Base-by-base conservation (phyloP, 2,113 vertebrate genomes). In the Siphamia tubifer region DNA sequence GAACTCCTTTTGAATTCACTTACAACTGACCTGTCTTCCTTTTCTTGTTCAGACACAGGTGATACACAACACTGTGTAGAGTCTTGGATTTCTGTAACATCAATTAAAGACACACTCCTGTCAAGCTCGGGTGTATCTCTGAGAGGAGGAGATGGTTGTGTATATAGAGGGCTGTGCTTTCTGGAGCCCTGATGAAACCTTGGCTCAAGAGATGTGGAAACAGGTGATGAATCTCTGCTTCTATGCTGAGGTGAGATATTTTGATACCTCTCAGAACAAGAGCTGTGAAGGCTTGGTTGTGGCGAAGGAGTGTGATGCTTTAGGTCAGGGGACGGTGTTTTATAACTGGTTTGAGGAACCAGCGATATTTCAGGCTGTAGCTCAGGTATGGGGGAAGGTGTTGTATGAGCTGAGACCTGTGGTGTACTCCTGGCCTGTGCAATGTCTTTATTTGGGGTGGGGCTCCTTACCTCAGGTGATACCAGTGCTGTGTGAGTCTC, bases 281-380 rank as follows among this genome's bases (percentile, higher is more conserved):
- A 24, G n/a, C 36, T 78, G 40, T 66, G 75, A 72, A 65, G 25
- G 45, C 56, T 67, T 48, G 53, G 62, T n/a, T 85, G 74, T 51
- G 82, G 80, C 44, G 71, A 79, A 8, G 58, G 58, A 39, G 66
- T 63, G 10, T 43, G 45, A 51, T 64, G 11, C 10, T 67, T 58
- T 54, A 23, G 24, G 12, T 69, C 68, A 54, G 85, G 79, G 36
- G 87, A 89, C 47, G 67, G 68, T 36, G 81, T 82, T 60, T 64
- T 56, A 21, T 61, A 60, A 15, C 45, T 72, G 3, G 17, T 9
- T 53, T 54, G 68, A 47, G 71, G 34, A 7, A 16, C 55, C 5
- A 38, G 23, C 51, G 36, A 54, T 55, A 44, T 53, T 44, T 82
- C 82, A 47, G 82, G 48, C 35, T 65, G 48, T 7, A 35, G 34